Base-by-base conservation (phyloP, 2,888 invertebrate genomes). In the Mantis religiosa region DNA sequence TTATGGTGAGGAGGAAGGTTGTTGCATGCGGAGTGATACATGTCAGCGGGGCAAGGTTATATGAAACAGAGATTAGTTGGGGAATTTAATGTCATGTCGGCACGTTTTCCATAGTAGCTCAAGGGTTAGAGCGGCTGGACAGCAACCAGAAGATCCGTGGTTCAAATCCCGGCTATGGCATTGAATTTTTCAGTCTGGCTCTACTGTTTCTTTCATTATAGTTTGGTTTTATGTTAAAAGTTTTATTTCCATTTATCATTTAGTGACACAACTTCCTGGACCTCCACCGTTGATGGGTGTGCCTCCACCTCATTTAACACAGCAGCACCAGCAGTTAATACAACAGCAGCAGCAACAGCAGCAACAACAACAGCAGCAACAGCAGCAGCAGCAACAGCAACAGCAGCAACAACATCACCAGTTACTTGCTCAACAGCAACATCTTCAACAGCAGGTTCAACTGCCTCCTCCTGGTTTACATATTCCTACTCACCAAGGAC, bases 381-480 rank as follows among this genome's bases (percentile, higher is more conserved):
- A 93, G 86, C 93, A 89, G n/a, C 90, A 90, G 27, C 89, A 87
- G 27, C 90, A 90, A 28, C 15, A 84, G 88, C 83, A 89, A 90
- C 83, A 90, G 0, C 90, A 90, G 81, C 85, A 89, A 25, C 82
- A 88, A 25, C 90, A 90, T 25, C 89, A 90, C 41, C 91, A 90
- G 28, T 83, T 88, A 9, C 89, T 82, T 81, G 83, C 30, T 28
- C 90, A 88, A 20, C 90, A 90, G 30, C 89, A 90, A 15, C 90
- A 85, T 34, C 83, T 90, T 82, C 90, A 89, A 83, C 89, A 90
- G 41, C 91, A 91, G 54, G 89, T 91, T 15, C 90, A 90, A 85
- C 88, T 93, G 87, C 93, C 93, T 87, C 93, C 93, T 34, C 92
- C 93, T 54, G 93, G 93, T 84, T 92, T 93, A 83, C 93, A 93